Evolutionary conservation across 2,888 invertebrate species (phyloP), one percentile per base, ranked within the genome.

Genomic region (Ichneumoninae sp.): DNA sequence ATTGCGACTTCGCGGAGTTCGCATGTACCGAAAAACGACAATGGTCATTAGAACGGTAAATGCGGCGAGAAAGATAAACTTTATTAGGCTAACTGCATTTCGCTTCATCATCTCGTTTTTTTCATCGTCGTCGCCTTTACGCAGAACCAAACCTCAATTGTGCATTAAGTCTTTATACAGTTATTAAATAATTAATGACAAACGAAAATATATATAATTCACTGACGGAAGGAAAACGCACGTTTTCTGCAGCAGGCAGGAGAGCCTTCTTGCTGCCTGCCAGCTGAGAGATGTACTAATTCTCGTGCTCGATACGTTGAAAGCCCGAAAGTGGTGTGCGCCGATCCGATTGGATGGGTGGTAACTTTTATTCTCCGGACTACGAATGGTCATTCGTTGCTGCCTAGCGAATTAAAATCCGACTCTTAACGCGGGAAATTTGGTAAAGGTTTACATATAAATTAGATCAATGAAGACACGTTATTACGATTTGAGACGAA

Each of bases 1-100:
- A 69, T 88, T 89, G 44, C 74, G 86, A 79, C 80, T 80, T 84
- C 87, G 86, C 8, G 88, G 86, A 10, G 87, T 78, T 40, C 93
- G 90, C 16, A 92, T 86, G 50, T 90, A 91, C n/a, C 93, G 92
- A 80, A 93, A 93, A 13, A 93, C 87, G 3, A 93, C 87, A 0
- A 93, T 90, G 16, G 93, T 93, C 36, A 93, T 88, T 36, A 92
- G 87, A 30, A 93, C 91, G 50, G 92, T 91, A n/a, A 92, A 89
- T 10, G 87, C 87, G 75, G 92, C 93, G 40, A 93, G 88, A 44
- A 89, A 86, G 75, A 90, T 84, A 82, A 93, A 93, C 87, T 93
- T 93, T 72, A 92, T 88, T 88, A 93, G 88, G 87, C 93, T 93
- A 86, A 93, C 90, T 77, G 93, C 90, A 90, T 93, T 93, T 72